These are phyloP conservation scores for Pithys albifrons DNA, from an alignment of 2,113 vertebrate genomes.

Conservation along the genomic window DNA sequence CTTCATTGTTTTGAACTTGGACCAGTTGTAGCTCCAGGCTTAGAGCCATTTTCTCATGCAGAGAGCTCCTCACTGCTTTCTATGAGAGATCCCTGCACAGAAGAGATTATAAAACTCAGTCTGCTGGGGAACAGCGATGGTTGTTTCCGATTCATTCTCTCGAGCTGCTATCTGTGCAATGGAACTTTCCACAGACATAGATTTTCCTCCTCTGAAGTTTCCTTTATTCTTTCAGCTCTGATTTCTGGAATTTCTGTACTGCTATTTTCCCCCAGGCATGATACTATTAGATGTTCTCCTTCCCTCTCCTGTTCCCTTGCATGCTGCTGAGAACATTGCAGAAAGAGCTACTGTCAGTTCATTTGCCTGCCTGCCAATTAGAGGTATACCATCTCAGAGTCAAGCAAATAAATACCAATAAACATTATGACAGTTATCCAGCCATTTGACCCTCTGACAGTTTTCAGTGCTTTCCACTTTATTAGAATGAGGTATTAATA, in stretches of 20 bases:
- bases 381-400: conserved; percentile 8
- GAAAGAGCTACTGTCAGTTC: conserved; percentile 24
- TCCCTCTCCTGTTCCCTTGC: neutral
- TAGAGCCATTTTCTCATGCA: neutral
- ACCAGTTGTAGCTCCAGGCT: neutral
- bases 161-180: neutral
- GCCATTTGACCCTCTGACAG: conserved; percentile 14
- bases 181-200: neutral
- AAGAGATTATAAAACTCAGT: neutral
- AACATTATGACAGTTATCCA: conserved; percentile 43
- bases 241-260: neutral
- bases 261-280: neutral
- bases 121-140: neutral
- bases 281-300: neutral
- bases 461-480: conserved; percentile 22
- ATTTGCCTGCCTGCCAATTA: conserved; percentile 53
- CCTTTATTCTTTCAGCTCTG: neutral
- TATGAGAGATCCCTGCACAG: neutral
- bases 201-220: neutral
- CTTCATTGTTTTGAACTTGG: neutral
- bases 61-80: neutral
- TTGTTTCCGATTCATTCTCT: neutral
- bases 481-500: conserved; percentile 33
- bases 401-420: conserved; percentile 39
- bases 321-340: neutral